These are phyloP conservation scores for Serilophus lunatus DNA, from an alignment of 2,113 vertebrate species.

Conservation along the genomic window DNA sequence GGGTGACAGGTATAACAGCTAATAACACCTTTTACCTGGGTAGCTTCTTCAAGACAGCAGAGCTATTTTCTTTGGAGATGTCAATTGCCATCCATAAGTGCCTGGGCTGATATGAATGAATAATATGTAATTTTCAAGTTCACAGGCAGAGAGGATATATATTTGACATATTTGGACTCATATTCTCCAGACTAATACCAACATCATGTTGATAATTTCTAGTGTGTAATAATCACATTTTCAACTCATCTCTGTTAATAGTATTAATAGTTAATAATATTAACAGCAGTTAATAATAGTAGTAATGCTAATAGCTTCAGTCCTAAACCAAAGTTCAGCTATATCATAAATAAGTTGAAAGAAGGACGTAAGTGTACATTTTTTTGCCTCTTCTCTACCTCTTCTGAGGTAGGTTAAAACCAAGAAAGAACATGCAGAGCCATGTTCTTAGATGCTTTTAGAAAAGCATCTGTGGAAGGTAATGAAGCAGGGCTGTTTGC, in stretches of 20 bases:
- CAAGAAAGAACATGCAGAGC: not conserved
- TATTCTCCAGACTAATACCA: not conserved
- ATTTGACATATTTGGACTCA: not conserved
- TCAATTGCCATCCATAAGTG: not conserved
- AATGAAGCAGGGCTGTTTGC: not conserved
- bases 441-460: not conserved
- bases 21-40: not conserved
- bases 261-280: not conserved
- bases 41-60: not conserved
- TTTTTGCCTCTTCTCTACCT: not conserved
- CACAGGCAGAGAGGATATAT: not conserved
- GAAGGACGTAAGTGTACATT: not conserved
- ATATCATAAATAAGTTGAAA: not conserved
- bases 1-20: not conserved
- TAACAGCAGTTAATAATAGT: not conserved
- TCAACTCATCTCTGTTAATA: not conserved
- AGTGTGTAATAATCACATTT: not conserved
- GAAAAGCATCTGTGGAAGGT: not conserved
- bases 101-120: not conserved
- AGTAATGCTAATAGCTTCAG: not conserved
- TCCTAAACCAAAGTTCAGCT: not conserved
- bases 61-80: not conserved
- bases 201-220: not conserved
- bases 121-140: not conserved
- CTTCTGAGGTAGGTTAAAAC: not conserved